phyloP scores from a whole-genome alignment of 2,797 vertebrate species.

The Phrynocephalus forsythii region DNA sequence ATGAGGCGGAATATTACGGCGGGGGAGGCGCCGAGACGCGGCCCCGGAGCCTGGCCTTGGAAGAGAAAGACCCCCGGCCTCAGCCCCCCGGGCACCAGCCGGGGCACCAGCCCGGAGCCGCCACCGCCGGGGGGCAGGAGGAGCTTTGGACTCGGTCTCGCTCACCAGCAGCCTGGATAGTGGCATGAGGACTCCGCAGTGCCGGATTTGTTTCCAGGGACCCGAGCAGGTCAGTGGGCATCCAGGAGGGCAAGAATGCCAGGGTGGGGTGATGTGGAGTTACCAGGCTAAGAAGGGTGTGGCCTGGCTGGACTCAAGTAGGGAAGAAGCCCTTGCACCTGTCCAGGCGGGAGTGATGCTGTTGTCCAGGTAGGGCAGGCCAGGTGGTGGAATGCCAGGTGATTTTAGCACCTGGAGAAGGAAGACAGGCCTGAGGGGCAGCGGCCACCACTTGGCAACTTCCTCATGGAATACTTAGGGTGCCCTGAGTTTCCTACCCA shows the following conservation, averaged over 20 bases:
- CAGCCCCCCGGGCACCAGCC: slow-evolving; percentile 54
- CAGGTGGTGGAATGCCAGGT: background rate
- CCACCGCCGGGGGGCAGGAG: slow-evolving; percentile 65
- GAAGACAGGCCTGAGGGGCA: background rate
- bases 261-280: background rate
- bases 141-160: slow-evolving; percentile 87
- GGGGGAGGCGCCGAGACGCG: slow-evolving; percentile 86
- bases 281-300: background rate
- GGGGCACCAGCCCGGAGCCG: slow-evolving; percentile 63
- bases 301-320: background rate
- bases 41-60: slow-evolving; percentile 86
- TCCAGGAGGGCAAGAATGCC: background rate
- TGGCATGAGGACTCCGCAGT: slow-evolving; percentile 90
- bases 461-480: background rate
- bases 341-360: background rate
- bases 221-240: slow-evolving; percentile 86
- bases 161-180: slow-evolving; percentile 90
- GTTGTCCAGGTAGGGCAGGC: too few species aligned
- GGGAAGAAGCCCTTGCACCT: background rate
- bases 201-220: slow-evolving; percentile 95
- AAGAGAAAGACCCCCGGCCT: slow-evolving; percentile 85
- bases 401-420: background rate
- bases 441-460: background rate
- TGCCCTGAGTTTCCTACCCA: background rate
- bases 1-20: slow-evolving; percentile 92